Evolutionary conservation across 2,797 vertebrate genomes (phyloP).

Genomic region (Fratercula arctica): DNA sequence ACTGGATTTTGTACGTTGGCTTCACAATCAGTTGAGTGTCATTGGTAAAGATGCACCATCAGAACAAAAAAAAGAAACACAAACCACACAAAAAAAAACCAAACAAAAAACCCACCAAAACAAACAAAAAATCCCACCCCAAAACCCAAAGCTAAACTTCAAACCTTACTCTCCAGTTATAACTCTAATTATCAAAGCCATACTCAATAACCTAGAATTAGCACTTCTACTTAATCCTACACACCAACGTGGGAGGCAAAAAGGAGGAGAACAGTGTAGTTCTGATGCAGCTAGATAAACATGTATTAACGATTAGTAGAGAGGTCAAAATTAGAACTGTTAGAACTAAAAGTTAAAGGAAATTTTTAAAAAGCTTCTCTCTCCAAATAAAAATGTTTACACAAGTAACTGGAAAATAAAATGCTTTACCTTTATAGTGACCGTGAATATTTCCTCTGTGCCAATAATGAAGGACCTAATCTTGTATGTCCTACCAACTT

Average conservation of each 20-base stretch:
- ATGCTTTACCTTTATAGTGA: not conserved
- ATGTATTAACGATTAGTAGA: not conserved
- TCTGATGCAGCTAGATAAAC: constrained; percentile 29
- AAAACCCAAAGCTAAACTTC: not conserved
- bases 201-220: not conserved
- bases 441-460: not conserved
- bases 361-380: not conserved
- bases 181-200: not conserved
- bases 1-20: not conserved
- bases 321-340: constrained; percentile 16
- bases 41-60: not conserved
- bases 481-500: not conserved
- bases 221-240: not conserved
- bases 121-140: not conserved
- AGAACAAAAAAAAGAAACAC: not conserved
- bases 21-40: not conserved
- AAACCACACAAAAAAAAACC: not conserved
- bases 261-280: not conserved
- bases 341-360: not conserved
- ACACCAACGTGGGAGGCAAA: not conserved
- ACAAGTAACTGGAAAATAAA: not conserved
- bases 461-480: not conserved
- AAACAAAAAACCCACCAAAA: not conserved
- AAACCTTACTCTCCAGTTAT: not conserved
- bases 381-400: not conserved